A percentile compares a stretch with the other conserved stretches of the same genome.
phyloP scores from a whole-genome alignment of 2,888 invertebrate species.

The Gibbula magus region DNA sequence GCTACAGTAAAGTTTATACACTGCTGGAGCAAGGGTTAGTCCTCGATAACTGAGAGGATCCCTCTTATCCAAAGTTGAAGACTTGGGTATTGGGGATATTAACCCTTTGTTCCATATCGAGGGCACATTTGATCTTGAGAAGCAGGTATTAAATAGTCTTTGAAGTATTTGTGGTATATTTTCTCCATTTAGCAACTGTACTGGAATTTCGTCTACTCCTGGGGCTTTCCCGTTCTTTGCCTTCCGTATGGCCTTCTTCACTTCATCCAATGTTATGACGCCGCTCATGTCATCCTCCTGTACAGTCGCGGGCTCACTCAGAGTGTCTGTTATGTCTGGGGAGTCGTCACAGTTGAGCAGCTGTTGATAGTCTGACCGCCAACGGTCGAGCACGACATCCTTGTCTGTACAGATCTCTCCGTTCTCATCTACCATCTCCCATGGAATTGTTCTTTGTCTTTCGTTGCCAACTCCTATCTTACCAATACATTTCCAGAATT shows the following conservation, averaged over 20 bases:
- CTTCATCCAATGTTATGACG: not conserved
- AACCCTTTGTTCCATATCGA: not conserved
- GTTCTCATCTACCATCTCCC: not conserved
- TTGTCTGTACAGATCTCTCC: no score
- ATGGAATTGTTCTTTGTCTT: not conserved
- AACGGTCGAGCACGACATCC: no score
- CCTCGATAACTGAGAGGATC: no score
- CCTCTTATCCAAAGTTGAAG: not conserved
- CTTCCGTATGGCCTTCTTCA: not conserved
- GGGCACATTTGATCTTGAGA: not conserved
- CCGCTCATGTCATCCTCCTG: not conserved
- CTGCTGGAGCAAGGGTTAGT: not conserved
- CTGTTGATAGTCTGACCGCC: no score
- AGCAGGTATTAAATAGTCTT: not conserved
- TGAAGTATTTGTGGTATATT: not conserved
- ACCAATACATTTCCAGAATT: not conserved
- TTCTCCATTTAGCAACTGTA: not conserved
- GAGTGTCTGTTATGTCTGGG: no score
- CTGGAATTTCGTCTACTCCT: not conserved
- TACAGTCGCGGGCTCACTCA: no score
- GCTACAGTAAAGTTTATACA: not conserved
- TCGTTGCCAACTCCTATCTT: no score
- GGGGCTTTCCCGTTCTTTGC: not conserved
- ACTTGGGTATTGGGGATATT: not conserved
- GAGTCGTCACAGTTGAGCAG: not conserved